Evolutionary conservation across 2,113 vertebrate genomes (phyloP), one percentile per base, ranked within the genome.

Genomic region (Lepus americanus): DNA sequence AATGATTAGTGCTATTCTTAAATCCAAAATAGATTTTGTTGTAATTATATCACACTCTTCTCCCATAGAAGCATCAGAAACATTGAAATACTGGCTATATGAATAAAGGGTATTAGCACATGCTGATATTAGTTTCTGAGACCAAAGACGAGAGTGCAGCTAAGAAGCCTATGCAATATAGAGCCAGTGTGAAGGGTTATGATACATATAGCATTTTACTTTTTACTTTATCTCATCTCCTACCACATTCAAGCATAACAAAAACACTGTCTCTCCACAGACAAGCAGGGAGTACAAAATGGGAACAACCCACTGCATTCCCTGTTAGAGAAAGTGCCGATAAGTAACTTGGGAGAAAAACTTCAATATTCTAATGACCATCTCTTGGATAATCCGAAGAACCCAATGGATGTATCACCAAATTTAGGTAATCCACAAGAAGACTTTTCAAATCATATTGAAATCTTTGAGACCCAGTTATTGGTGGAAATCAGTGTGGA

Each of bases 231-330:
- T 29, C 20, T 23, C 10, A 3, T 44, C 25, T 96, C 23, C 29
- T 78, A 6, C 25, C 22, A 78, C 49, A 51, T 86, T 27, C 55
- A 33, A 63, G 33, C 67, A 20, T 97, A 92, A 94, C 72, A 91
- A 89, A 59, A 94, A 1, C 27, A 86, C 23, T 96, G 16, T 95
- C 96, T 97, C 66, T 82, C 78, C 78, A 61, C 93, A 98, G 98
- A 97, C 89, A 98, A 98, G 96, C 96, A 98, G 88, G 72, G 98
- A 93, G 96, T 96, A 94, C 96, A 98, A 64, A 97, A 98, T 91
- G 88, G 88, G 67, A 97, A 97, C 87, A 98, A 97, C 31, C 89
- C 97, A 63, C 76, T 97, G 89, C 95, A 97, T 88, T 98, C 97
- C 0, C 72, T 98, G 0, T 96, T 98, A 53, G 97, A 98, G 86